Evolutionary conservation across 1,140 invertebrate genomes (phyloP), one percentile per base, ranked within the genome.

Genomic region (Drosophila mauritiana): DNA sequence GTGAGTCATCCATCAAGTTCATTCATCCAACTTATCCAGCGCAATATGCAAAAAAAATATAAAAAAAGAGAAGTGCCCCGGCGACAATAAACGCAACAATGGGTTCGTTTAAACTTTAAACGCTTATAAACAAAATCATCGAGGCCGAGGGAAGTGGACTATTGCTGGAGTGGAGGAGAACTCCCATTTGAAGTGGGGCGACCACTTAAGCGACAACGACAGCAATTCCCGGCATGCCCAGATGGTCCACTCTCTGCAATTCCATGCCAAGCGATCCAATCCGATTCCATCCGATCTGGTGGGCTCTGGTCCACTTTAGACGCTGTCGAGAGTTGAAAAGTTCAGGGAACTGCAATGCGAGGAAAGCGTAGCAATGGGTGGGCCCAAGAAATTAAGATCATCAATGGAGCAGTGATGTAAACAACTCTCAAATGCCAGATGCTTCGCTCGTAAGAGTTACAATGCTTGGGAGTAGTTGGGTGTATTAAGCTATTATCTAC

Each of bases 41-140:
- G 40, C 17, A 39, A 37, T 25, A 15, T 27, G 49, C 57, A 15
- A 31, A 31, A 10, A 10, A 8, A 31, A 31, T 17, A 31, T 10
- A 10, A 31, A 10, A 2, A 10, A 31, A 6, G 27, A 27, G 27
- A 27, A 27, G 31, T 31, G 31, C 31, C 1, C 31, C 31, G 31
- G 22, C 15, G 22, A 43, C 39, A 76, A 56, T 25, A 42, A 31
- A 36, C 58, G 53, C 17, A 43, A 48, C 57, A 67, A 83, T 59
- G 64, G 63, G 45, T 58, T 65, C 55, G 74, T 46, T 80, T 79
- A 70, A 52, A 13, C 31, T 52, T 52, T 52, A 52, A 79, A 68
- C 52, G 48, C 51, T 49, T 80, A 63, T 76, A 80, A 85, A 85
- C 81, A 84, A 84, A 83, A 68, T 80, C 55, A 77, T 80, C 83